These are phyloP conservation scores for Phainopepla nitens DNA, from an alignment of 2,113 vertebrate species.

Conservation along the genomic window DNA sequence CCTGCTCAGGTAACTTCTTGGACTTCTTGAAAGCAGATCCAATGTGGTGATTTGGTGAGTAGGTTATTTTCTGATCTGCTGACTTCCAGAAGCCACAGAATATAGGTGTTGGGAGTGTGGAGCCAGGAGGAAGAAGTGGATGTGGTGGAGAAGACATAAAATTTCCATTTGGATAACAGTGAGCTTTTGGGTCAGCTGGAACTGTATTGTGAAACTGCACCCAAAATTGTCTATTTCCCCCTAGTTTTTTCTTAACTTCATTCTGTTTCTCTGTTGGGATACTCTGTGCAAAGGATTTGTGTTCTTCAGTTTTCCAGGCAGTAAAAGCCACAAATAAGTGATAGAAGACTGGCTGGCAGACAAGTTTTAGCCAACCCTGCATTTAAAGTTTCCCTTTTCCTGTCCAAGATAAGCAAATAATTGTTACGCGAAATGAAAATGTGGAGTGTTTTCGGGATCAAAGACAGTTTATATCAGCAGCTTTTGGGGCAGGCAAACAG, in stretches of 20 bases:
- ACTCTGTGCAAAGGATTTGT: background rate
- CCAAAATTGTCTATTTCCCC: background rate
- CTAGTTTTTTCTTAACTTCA: background rate
- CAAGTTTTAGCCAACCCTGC: background rate
- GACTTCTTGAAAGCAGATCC: background rate
- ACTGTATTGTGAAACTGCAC: background rate
- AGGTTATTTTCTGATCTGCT: background rate
- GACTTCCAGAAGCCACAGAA: background rate
- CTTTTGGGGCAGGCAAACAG: background rate
- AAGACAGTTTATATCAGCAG: conserved; percentile 1
- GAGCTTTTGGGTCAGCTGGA: background rate
- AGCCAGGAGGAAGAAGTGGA: background rate
- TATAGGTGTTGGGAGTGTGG: background rate
- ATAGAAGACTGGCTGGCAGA: background rate
- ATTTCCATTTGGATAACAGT: background rate
- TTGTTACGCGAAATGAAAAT: background rate
- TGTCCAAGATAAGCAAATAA: background rate
- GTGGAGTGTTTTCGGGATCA: background rate
- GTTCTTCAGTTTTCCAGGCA: background rate
- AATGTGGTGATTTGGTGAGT: accelerated
- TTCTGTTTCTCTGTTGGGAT: background rate
- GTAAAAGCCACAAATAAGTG: background rate
- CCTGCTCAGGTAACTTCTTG: background rate
- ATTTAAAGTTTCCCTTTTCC: conserved; percentile 13
- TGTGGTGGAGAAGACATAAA: background rate